Evolutionary conservation across 2,113 vertebrate genomes (phyloP).

Genomic region (Limnothrissa miodon): DNA sequence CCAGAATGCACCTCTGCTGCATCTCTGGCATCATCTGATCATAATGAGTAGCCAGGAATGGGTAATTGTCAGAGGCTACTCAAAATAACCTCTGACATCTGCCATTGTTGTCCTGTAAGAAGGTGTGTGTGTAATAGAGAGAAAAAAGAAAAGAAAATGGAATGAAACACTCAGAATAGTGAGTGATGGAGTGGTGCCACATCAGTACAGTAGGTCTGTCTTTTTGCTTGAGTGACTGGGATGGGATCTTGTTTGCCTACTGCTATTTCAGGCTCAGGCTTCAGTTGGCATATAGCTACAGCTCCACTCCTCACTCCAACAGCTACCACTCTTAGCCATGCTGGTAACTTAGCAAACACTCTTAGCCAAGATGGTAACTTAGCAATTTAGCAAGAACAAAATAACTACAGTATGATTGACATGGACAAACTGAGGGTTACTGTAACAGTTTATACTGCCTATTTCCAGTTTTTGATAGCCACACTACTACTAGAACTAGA

Average conservation of each 20-base stretch:
- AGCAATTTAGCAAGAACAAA: conserved; percentile 11
- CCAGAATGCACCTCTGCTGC: neutral
- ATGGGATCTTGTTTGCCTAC: conserved; percentile 35
- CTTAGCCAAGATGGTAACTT: conserved; percentile 18
- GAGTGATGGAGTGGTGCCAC: conserved; percentile 23
- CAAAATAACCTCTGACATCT: neutral
- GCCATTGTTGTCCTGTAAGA: neutral
- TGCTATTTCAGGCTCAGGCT: conserved; percentile 10
- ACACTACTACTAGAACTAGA: too few relatives aligned
- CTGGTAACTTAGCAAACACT: conserved; percentile 18
- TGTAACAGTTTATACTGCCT: too few relatives aligned
- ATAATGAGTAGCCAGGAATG: neutral
- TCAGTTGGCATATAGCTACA: neutral
- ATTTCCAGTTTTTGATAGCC: too few relatives aligned
- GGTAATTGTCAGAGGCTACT: neutral
- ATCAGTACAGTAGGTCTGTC: neutral
- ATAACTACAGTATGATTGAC: conserved; percentile 28
- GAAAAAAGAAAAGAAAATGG: neutral
- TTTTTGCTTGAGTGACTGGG: conserved; percentile 34
- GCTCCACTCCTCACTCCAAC: conserved; percentile 15
- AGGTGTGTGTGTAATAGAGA: neutral
- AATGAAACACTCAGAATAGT: neutral
- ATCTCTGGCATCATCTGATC: neutral
- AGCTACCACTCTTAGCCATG: conserved; percentile 29
- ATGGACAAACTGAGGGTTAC: too few relatives aligned